Evolutionary conservation across 2,888 invertebrate species (phyloP).

Genomic region (Leptothorax acervorum): DNA sequence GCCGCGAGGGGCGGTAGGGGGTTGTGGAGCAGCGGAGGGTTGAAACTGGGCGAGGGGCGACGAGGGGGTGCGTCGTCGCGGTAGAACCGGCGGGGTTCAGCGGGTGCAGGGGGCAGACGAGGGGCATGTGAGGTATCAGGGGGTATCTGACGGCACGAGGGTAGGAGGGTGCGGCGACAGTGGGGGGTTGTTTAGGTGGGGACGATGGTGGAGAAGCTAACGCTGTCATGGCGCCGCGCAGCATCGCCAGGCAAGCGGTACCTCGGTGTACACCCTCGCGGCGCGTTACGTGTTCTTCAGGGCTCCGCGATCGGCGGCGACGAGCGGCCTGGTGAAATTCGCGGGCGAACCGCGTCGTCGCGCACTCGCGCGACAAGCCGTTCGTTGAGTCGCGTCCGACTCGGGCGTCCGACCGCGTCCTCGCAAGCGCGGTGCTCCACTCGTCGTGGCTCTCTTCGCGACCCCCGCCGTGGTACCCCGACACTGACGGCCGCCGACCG

Average conservation of each 20-base stretch:
- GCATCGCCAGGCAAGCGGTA: constrained; percentile 81
- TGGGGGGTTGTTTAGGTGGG: constrained; percentile 71
- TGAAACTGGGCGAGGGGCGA: constrained; percentile 59
- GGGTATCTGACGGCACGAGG: constrained; percentile 46
- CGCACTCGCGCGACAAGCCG: constrained; percentile 17
- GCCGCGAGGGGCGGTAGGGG: constrained; percentile 72
- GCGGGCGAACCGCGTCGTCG: background rate
- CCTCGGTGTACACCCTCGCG: constrained; percentile 70
- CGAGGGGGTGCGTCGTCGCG: constrained; percentile 64
- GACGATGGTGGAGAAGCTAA: constrained; percentile 63
- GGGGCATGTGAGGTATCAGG: constrained; percentile 61
- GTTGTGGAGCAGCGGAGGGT: constrained; percentile 36
- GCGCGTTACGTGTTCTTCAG: constrained; percentile 74
- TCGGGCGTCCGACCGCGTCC: constrained; percentile 4
- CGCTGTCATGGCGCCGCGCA: constrained; percentile 85
- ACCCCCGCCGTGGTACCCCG: background rate
- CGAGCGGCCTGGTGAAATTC: constrained; percentile 48
- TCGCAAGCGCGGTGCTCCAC: constrained; percentile 2
- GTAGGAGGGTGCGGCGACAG: constrained; percentile 59
- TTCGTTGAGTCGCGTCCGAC: constrained; percentile 46
- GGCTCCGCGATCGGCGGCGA: constrained; percentile 51
- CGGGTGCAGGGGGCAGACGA: constrained; percentile 55
- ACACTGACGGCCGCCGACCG: background rate
- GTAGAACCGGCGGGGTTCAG: constrained; percentile 59
- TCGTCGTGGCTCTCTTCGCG: background rate